These are phyloP conservation scores for Molothrus aeneus DNA, from an alignment of 2,797 vertebrate species.

Conservation along the genomic window DNA sequence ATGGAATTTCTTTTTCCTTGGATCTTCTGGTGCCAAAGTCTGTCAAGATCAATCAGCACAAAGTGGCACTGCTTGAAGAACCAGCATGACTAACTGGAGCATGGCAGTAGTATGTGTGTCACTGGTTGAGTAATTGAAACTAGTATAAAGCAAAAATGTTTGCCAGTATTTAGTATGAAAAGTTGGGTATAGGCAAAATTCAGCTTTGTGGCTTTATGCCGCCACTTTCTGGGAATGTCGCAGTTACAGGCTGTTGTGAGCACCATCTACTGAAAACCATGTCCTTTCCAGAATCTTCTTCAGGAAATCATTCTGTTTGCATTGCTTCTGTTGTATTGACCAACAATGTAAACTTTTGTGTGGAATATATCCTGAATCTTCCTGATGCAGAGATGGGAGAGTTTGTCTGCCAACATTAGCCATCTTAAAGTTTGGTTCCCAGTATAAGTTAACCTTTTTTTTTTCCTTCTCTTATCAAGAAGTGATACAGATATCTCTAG, in stretches of 20 bases:
- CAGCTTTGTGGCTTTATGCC: background rate
- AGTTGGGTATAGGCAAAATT: background rate
- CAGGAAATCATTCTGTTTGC: background rate
- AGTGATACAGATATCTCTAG: background rate
- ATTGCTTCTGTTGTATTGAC: background rate
- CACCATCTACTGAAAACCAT: background rate
- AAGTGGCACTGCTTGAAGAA: background rate
- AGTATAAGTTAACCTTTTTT: background rate
- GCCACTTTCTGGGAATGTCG: background rate
- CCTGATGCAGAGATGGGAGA: background rate
- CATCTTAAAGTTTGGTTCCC: background rate
- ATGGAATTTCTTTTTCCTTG: background rate
- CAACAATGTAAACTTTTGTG: background rate
- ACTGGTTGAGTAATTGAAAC: background rate
- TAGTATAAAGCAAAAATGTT: background rate
- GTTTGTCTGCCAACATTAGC: background rate
- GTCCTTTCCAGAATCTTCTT: background rate
- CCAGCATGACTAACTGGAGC: background rate
- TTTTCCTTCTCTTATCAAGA: background rate
- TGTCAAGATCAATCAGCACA: background rate
- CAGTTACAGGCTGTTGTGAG: background rate
- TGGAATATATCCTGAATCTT: background rate
- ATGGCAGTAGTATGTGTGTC: background rate
- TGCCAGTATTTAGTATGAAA: background rate
- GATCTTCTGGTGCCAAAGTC: background rate